Evolutionary conservation across 2,888 invertebrate genomes (phyloP).

Genomic region (Protophormia terraenovae): DNA sequence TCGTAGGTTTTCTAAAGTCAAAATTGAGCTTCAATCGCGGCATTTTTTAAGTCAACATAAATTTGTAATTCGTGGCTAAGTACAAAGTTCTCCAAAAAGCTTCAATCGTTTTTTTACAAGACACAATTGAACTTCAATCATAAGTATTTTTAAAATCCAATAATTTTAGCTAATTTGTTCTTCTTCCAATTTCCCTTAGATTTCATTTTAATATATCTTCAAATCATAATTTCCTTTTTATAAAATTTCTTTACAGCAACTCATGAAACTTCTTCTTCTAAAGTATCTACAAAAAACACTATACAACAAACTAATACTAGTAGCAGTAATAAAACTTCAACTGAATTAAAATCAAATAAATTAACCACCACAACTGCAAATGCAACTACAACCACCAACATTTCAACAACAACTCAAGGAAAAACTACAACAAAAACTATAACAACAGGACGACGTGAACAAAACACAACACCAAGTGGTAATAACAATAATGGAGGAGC

Average conservation of each 20-base stretch:
- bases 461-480: conserved; percentile 16
- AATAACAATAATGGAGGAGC: not conserved
- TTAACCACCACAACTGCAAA: conserved; percentile 33
- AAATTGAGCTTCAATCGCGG: no score
- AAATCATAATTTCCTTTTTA: no score
- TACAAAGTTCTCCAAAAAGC: no score
- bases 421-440: conserved; percentile 47
- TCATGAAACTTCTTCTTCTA: conserved; percentile 40
- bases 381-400: conserved; percentile 34
- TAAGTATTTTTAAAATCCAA: no score
- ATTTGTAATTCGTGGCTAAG: no score
- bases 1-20: no score
- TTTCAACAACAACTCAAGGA: conserved; percentile 22
- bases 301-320: conserved; percentile 46
- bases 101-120: no score
- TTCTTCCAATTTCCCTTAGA: no score
- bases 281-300: conserved; percentile 44
- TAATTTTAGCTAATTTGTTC: no score
- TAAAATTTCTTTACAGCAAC: conserved; percentile 37
- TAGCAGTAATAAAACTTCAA: conserved; percentile 33
- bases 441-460: conserved; percentile 42
- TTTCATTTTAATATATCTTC: no score
- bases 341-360: conserved; percentile 48
- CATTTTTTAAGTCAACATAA: no score
- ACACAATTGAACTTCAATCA: no score